Evolutionary conservation across 2,888 invertebrate genomes (phyloP), one percentile per base, ranked within the genome.

Genomic region (Osedax frankpressi): DNA sequence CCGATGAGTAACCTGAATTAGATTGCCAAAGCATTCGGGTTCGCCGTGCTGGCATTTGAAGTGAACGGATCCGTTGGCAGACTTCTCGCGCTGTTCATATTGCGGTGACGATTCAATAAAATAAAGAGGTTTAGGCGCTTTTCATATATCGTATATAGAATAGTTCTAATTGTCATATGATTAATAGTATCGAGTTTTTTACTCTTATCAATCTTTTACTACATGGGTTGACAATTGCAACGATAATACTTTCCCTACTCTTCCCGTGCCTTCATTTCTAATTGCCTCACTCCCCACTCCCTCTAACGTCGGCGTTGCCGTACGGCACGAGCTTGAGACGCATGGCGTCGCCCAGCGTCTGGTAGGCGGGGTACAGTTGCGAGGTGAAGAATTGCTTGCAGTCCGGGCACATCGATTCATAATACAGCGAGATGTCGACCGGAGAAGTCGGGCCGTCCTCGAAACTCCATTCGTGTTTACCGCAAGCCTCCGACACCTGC

Each of bases 1-100:
- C n/a, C n/a, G n/a, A n/a, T n/a, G n/a, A n/a, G n/a, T n/a, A 72
- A 83, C 83, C 78, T 83, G 81, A 70, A 83, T 80, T 0, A 82
- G 2, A 76, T 84, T 84, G 25, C 83, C 83, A 2, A 78, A 70
- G 77, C 84, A 84, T 75, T 84, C 84, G 19, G 80, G 71, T 69
- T 79, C 70, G 2, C 84, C 84, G 77, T 84, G 84, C 72, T 84
- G 84, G 78, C 84, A 84, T 1, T 75, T 68, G 77, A 82, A 84
- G 72, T 77, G 73, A 6, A 44, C 44, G 11, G 44, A 11, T 44
- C 44, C 44, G 44, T 44, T 44, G 11, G 44, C 44, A 6, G 11
- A 11, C 44, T 44, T 44, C 44, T 44, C 44, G 6, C 44, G 6
- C 44, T 44, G 44, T 11, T 44, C 6, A 44, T 44, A 19, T n/a